Evolutionary conservation across 2,797 vertebrate genomes (phyloP).

Genomic region (Ateles fusciceps): DNA sequence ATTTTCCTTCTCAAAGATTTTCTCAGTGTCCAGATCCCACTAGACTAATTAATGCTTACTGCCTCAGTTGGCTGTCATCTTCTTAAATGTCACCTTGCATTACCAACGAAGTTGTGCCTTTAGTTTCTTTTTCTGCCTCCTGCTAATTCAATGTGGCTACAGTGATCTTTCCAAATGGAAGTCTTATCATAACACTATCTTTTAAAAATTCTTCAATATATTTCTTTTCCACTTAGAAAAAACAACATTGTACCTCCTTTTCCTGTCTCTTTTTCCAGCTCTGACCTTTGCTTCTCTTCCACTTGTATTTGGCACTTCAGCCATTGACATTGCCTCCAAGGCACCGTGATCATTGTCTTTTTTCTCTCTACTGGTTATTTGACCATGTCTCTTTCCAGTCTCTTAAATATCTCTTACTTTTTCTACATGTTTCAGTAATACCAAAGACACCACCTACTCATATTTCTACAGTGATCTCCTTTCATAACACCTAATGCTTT

Average conservation of each 20-base stretch:
- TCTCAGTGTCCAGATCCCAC: background rate
- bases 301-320: background rate
- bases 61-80: fast-evolving
- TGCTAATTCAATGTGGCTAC: background rate
- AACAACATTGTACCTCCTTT: background rate
- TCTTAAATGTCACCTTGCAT: background rate
- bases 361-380: background rate
- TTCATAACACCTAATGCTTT: background rate
- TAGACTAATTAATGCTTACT: too few species aligned
- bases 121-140: background rate
- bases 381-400: background rate
- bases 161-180: background rate
- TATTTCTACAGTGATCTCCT: background rate
- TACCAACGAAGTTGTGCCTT: background rate
- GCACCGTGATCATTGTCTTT: background rate
- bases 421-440: background rate
- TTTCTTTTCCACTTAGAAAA: background rate
- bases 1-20: background rate
- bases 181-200: background rate
- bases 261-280: background rate
- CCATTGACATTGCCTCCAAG: background rate
- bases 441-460: background rate
- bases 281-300: background rate
- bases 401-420: background rate
- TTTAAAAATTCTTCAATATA: background rate